Evolutionary conservation across 2,888 invertebrate species (phyloP).

Genomic region (Ophonus ardosiacus): DNA sequence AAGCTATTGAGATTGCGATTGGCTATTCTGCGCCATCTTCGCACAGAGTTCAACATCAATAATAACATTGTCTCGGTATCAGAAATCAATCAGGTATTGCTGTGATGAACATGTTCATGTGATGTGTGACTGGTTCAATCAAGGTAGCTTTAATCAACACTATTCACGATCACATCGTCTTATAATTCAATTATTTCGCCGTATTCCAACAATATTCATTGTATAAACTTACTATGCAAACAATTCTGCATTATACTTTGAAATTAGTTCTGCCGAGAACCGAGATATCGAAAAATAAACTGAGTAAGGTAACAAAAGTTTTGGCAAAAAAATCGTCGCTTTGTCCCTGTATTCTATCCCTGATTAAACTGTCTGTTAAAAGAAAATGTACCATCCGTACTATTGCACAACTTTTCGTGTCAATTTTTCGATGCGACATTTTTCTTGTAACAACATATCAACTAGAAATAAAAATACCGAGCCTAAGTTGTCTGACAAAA

Average conservation of each 20-base stretch:
- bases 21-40: background rate
- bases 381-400: no score
- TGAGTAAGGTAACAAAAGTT: no score
- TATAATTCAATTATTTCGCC: conserved; percentile 35
- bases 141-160: conserved; percentile 34
- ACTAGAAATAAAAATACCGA: no score
- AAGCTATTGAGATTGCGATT: background rate
- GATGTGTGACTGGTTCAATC: conserved; percentile 15
- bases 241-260: background rate
- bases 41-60: background rate
- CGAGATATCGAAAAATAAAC: no score
- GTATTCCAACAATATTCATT: conserved; percentile 5
- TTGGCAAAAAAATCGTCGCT: no score
- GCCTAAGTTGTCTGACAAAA: no score
- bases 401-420: no score
- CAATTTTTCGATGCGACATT: no score
- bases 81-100: conserved; percentile 32
- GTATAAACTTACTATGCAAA: background rate
- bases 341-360: no score
- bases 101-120: conserved; percentile 1
- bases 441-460: no score
- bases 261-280: background rate
- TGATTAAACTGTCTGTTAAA: no score
- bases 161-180: conserved; percentile 4
- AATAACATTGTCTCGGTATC: conserved; percentile 2